Percentiles rank a stretch among this genome's conserved stretches.
phyloP scores from a whole-genome alignment of 2,113 vertebrate species.

The Talpa occidentalis region DNA sequence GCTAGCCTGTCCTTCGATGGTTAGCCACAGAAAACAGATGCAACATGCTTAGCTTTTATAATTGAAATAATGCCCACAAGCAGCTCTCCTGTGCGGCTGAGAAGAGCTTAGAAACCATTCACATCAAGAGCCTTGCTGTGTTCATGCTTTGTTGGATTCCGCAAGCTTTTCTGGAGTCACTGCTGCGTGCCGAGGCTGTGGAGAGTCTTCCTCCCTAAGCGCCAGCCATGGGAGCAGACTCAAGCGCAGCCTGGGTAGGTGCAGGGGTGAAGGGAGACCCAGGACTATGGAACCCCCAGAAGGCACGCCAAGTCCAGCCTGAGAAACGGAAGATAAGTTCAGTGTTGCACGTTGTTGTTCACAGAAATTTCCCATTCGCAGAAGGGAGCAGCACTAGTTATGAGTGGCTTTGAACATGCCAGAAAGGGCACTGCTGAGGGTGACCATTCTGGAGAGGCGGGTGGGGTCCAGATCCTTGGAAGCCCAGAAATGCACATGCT shows the following conservation, averaged over 20 bases:
- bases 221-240: neutral
- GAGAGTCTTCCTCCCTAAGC: neutral
- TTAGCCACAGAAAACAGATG: neutral
- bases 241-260: neutral
- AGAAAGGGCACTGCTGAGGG: neutral
- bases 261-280: too few species aligned
- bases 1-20: neutral
- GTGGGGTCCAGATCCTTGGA: neutral
- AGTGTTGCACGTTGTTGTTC: neutral
- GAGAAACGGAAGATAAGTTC: neutral
- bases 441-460: neutral
- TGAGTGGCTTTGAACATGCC: neutral
- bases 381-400: too few species aligned
- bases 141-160: neutral
- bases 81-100: neutral
- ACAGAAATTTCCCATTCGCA: neutral
- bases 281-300: neutral
- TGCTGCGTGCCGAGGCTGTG: fast-evolving
- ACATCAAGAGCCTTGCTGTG: neutral
- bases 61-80: neutral
- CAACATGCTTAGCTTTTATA: neutral
- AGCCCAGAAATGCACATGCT: neutral
- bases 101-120: neutral
- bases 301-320: neutral
- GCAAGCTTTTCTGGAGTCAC: neutral